Percentiles rank a stretch among this genome's conserved stretches.
These are phyloP conservation scores for Oreonectes daqikongensis DNA, from an alignment of 2,797 vertebrate genomes.

Conservation along the genomic window DNA sequence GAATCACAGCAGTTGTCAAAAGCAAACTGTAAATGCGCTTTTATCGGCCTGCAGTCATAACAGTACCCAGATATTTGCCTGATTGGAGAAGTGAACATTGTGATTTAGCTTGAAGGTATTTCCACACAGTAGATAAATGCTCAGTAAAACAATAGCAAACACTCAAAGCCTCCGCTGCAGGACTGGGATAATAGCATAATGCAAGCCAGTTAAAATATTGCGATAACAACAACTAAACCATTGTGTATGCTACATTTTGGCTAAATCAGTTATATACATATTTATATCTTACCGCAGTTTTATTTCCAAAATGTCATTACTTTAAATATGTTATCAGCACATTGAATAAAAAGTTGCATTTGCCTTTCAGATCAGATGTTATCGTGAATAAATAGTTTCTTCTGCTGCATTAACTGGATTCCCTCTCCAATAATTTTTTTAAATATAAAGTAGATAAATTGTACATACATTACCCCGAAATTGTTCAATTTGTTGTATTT, in stretches of 20 bases:
- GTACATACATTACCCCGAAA: not conserved
- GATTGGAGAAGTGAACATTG: slow-evolving; percentile 6
- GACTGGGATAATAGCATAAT: not conserved
- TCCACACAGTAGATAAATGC: slow-evolving; percentile 18
- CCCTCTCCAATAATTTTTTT: not conserved
- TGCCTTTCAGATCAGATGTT: slow-evolving; percentile 69
- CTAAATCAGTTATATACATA: not conserved
- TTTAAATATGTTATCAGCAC: slow-evolving; percentile 56
- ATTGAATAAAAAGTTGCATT: slow-evolving; percentile 48
- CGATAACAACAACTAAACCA: slow-evolving; percentile 20
- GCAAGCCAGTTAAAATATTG: not conserved
- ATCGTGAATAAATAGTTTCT: slow-evolving; percentile 64
- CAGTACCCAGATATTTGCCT: slow-evolving; percentile 9
- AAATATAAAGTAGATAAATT: not conserved
- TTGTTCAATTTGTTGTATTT: not conserved
- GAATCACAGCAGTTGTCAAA: slow-evolving; percentile 51
- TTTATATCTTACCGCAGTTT: slow-evolving; percentile 26
- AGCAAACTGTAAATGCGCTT: slow-evolving; percentile 15
- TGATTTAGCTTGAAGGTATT: slow-evolving; percentile 7
- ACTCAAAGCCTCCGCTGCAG: not conserved
- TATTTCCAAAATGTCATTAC: slow-evolving; percentile 12
- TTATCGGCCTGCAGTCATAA: slow-evolving; percentile 40
- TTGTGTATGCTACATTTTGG: not conserved
- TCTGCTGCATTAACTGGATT: slow-evolving; percentile 22
- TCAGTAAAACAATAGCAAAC: slow-evolving; percentile 11